Evolutionary conservation across 2,888 invertebrate species (phyloP).

Genomic region (Acleris cristana): DNA sequence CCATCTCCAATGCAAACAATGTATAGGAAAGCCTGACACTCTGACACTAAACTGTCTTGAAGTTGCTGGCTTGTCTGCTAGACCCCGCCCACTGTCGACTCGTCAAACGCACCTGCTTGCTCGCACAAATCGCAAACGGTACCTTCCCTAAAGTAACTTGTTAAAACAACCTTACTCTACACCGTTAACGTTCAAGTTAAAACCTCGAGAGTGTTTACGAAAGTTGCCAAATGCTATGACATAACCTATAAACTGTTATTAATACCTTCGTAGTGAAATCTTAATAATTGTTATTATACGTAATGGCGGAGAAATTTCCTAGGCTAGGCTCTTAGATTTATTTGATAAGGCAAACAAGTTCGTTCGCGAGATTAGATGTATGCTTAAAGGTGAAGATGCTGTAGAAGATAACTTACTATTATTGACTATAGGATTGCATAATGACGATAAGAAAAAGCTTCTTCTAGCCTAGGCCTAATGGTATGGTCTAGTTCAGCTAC

Average conservation of each 20-base stretch:
- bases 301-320: slow-evolving; percentile 54
- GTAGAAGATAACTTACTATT: not conserved
- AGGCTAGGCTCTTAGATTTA: slow-evolving; percentile 10
- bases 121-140: not conserved
- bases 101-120: slow-evolving; percentile 27
- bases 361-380: slow-evolving; percentile 8
- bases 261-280: slow-evolving; percentile 56
- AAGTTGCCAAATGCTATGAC: slow-evolving; percentile 50
- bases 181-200: not conserved
- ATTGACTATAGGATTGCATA: too few relatives aligned
- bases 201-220: slow-evolving; percentile 41
- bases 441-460: too few relatives aligned
- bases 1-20: slow-evolving; percentile 12
- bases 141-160: too few relatives aligned
- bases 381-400: slow-evolving; percentile 5
- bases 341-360: slow-evolving; percentile 26
- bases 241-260: slow-evolving; percentile 56
- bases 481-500: too few relatives aligned
- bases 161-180: not conserved
- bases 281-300: slow-evolving; percentile 54
- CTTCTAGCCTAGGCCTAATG: too few relatives aligned
- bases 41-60: slow-evolving; percentile 21
- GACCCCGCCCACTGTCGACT: slow-evolving; percentile 31
- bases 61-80: slow-evolving; percentile 7
- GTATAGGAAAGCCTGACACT: slow-evolving; percentile 24